Evolutionary conservation across 2,888 invertebrate genomes (phyloP), one percentile per base, ranked within the genome.

Genomic region (Neoitamus cyanurus): DNA sequence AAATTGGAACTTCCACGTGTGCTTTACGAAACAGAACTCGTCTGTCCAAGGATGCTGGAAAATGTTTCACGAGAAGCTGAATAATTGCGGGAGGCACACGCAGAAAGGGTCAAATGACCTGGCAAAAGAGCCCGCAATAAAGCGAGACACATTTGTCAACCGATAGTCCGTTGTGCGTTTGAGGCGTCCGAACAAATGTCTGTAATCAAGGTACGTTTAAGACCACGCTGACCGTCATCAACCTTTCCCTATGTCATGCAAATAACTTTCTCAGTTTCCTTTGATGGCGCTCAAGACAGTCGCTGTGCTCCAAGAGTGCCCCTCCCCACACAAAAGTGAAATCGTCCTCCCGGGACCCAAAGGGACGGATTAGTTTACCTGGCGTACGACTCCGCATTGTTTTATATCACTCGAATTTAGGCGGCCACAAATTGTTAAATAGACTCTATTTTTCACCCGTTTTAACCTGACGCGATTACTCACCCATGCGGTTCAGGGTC

Each of bases 191-290:
- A 42, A 82, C 58, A 73, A 58, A 75, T 72, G 48, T 48, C 58
- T 73, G 73, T 83, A 83, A 83, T 83, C 58, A 83, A 83, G 83
- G 75, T 58, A 46, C 36, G 58, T 83, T 83, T 73, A 73, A 46
- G 48, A 25, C 15, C 15, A 13, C 31, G 58, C 20, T 73, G 58
- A 83, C 83, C 73, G 83, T 58, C 73, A 73, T 75, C 73, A 73
- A 75, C 48, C 72, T 83, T 72, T 75, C 13, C 36, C 83, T 73
- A 58, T 83, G 46, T 72, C 72, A 83, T 83, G 70, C 46, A 83
- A 82, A 82, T 69, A 69, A 69, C 69, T 69, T 82, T 82, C 69
- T 82, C 82, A 82, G 69, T 25, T 36, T 82, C 31, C 69, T 82
- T 82, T 82, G 69, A 82, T 82, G 68, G 28, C n/a, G 28, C 20